These are phyloP conservation scores for Mormyrus lacerda DNA, from an alignment of 2,113 vertebrate species.

Conservation along the genomic window DNA sequence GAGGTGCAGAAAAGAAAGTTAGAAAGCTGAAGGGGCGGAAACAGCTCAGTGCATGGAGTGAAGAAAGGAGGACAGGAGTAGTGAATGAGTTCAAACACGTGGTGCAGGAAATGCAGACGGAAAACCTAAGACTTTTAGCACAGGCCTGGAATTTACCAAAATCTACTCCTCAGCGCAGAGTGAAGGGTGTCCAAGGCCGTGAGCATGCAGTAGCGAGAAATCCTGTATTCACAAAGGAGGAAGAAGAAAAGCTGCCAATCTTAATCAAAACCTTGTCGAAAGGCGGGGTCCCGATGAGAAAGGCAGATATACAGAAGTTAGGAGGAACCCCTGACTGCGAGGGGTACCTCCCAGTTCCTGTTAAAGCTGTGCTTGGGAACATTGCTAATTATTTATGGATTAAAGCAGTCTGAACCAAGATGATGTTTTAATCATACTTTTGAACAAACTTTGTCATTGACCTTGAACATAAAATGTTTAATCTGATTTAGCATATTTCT, in stretches of 20 bases:
- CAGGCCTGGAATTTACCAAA: not conserved
- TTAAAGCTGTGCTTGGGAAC: no score
- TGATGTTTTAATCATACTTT: no score
- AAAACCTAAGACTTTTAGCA: not conserved
- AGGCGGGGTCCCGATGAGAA: conserved; percentile 20
- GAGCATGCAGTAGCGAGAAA: conserved; percentile 15
- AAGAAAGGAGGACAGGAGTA: not conserved
- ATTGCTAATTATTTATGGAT: no score
- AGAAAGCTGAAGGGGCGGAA: no score
- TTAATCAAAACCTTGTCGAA: conserved; percentile 7
- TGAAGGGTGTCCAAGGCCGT: conserved; percentile 1
- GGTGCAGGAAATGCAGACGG: not conserved
- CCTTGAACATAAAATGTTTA: no score
- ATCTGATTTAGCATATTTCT: no score
- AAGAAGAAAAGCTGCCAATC: not conserved
- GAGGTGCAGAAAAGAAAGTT: no score
- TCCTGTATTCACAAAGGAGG: conserved; percentile 8
- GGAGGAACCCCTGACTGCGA: not conserved
- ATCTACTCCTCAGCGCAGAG: conserved; percentile 1
- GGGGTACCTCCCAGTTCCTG: no score
- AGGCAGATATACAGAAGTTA: conserved; percentile 18
- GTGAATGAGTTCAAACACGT: not conserved
- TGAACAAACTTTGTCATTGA: no score
- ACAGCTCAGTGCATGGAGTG: no score
- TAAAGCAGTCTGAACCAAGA: no score